Percentiles rank a stretch among this genome's conserved stretches.
phyloP scores from a whole-genome alignment of 2,888 invertebrate genomes.

The Melieria omissa region DNA sequence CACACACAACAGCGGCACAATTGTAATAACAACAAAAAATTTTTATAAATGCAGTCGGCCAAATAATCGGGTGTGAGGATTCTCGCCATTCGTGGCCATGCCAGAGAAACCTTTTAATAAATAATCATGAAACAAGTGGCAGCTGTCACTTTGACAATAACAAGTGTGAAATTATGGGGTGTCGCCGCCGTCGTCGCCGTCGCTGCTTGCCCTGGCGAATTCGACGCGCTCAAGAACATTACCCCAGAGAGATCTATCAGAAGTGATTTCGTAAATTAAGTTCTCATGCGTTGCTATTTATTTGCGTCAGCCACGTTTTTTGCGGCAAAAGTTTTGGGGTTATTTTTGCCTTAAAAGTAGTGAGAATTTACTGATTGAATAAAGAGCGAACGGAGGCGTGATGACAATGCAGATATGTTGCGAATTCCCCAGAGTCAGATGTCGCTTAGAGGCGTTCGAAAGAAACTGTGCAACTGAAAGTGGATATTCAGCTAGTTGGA shows the following conservation, averaged over 20 bases:
- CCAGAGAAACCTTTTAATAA: slow-evolving; percentile 39
- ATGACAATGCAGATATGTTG: too few relatives aligned
- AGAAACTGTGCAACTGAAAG: too few relatives aligned
- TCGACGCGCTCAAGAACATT: slow-evolving; percentile 26
- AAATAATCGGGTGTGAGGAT: neutral
- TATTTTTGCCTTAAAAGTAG: too few relatives aligned
- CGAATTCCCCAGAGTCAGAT: too few relatives aligned
- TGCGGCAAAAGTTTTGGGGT: too few relatives aligned
- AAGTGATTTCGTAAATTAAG: slow-evolving; percentile 46
- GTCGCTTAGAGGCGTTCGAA: too few relatives aligned
- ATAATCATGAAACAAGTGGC: slow-evolving; percentile 58
- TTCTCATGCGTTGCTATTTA: slow-evolving; percentile 31
- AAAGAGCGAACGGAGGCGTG: too few relatives aligned
- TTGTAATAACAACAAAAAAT: slow-evolving; percentile 7
- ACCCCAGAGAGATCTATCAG: slow-evolving; percentile 48
- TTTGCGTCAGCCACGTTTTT: neutral
- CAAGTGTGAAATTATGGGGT: slow-evolving; percentile 53
- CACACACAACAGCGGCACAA: slow-evolving; percentile 14
- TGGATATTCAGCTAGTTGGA: too few relatives aligned
- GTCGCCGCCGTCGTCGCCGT: neutral
- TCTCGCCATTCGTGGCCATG: slow-evolving; percentile 2
- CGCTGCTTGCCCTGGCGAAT: too few relatives aligned
- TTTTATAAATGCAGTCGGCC: neutral
- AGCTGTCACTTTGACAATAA: slow-evolving; percentile 62
- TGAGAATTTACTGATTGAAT: too few relatives aligned